Percentiles rank a stretch among this genome's conserved stretches.
phyloP scores from a whole-genome alignment of 2,113 vertebrate species.

The Pseudorectes ferrugineus region DNA sequence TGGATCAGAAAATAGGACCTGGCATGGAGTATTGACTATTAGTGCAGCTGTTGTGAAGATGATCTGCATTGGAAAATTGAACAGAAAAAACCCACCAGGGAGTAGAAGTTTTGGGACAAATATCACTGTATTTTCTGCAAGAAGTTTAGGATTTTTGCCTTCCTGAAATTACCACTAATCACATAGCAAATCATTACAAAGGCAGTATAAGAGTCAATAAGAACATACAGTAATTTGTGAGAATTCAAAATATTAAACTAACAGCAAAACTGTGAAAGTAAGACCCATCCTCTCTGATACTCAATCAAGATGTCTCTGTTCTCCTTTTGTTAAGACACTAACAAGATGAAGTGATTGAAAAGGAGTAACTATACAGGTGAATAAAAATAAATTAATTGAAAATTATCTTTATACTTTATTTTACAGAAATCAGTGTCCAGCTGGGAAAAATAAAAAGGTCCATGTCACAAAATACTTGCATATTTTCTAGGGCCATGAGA shows the following conservation, averaged over 20 bases:
- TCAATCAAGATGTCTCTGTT: not conserved
- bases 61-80: conserved; percentile 21
- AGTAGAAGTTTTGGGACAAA: not conserved
- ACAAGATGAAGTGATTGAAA: not conserved
- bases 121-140: not conserved
- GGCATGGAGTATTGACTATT: conserved; percentile 46
- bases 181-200: not conserved
- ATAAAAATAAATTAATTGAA: not conserved
- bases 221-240: not conserved
- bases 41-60: conserved; percentile 52
- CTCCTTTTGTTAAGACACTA: not conserved
- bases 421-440: not conserved
- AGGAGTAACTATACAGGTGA: not conserved
- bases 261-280: not conserved
- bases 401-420: not conserved
- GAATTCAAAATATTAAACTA: not conserved
- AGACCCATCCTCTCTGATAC: not conserved
- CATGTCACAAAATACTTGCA: not conserved
- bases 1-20: conserved; percentile 57
- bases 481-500: not conserved
- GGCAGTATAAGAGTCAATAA: not conserved
- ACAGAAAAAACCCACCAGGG: not conserved
- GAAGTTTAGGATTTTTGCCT: not conserved
- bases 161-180: not conserved
- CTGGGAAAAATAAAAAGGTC: not conserved